Evolutionary conservation across 2,797 vertebrate genomes (phyloP).

Genomic region (Peromyscus attwateri): DNA sequence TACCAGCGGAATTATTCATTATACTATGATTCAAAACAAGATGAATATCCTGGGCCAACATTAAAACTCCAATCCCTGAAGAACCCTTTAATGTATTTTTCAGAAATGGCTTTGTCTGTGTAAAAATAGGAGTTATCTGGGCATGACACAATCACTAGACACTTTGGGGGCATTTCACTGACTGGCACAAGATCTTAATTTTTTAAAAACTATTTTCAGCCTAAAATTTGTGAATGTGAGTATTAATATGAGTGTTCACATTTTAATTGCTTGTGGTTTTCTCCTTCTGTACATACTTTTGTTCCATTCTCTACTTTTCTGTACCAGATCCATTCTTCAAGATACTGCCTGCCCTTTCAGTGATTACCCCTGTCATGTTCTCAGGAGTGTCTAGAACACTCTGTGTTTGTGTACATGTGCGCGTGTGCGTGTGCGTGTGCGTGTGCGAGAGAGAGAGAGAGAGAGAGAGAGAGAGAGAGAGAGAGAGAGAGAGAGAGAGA

Average conservation of each 20-base stretch:
- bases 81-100: slow-evolving; percentile 71
- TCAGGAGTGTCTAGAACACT: not conserved
- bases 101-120: slow-evolving; percentile 51
- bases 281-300: not conserved
- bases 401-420: no score
- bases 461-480: not conserved
- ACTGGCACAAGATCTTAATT: slow-evolving; percentile 23
- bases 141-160: slow-evolving; percentile 20
- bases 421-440: not conserved
- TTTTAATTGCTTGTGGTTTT: not conserved
- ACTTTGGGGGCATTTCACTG: not conserved
- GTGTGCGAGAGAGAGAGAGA: not conserved
- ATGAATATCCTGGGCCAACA: slow-evolving; percentile 68
- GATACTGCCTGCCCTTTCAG: not conserved
- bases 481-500: not conserved
- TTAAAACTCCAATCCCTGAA: slow-evolving; percentile 66
- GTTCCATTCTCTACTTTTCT: not conserved
- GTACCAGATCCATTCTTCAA: not conserved
- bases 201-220: slow-evolving; percentile 42
- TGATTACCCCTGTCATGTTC: not conserved
- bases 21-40: slow-evolving; percentile 82
- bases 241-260: not conserved
- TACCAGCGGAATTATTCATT: slow-evolving; percentile 83
- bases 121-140: slow-evolving; percentile 64
- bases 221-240: not conserved